Base-by-base conservation (phyloP, 2,888 invertebrate genomes). In the Mythimna vitellina region DNA sequence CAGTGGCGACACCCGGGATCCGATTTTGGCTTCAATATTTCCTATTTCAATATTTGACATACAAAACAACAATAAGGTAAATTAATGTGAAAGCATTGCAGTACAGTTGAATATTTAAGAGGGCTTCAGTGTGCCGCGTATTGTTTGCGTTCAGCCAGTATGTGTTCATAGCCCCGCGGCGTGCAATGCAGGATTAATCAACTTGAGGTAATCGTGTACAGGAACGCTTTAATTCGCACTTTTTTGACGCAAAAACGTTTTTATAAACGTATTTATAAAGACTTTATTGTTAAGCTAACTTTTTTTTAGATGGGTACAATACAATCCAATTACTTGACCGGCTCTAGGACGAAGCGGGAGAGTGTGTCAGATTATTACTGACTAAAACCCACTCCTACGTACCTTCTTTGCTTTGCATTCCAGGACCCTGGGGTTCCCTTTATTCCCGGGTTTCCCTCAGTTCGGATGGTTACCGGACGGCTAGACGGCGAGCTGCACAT, bases 161-260 rank as follows among this genome's bases (percentile, higher is more conserved):
- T 73, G 20, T 86, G 76, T 82, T 81, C 77, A 70, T 76, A 57
- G 58, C 46, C 80, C 79, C 73, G 73, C 61, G 81, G 86, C 79
- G 60, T 51, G n/a, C 20, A n/a, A 14, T 77, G 74, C 83, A 72
- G 75, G 83, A 86, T 88, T 89, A 89, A 88, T 90, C 87, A 87
- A 86, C 82, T 88, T 83, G 64, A 76, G 79, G 65, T 85, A 83
- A 85, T 81, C 75, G 73, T 20, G 46, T 65, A 66, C 56, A 65
- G 25, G 57, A 56, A 54, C 22, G 3, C 8, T 64, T 70, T 75
- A 46, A 69, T 60, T 5, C 32, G 32, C 53, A 42, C 32, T 6
- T 57, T 71, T 58, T 51, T 49, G 2, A 46, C 1, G 10, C 25
- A 12, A 5, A 22, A 42, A 14, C 8, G 0, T 22, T 49, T 6